Base-by-base conservation (phyloP, 2,113 vertebrate genomes). In the Planiliza haematocheilus region DNA sequence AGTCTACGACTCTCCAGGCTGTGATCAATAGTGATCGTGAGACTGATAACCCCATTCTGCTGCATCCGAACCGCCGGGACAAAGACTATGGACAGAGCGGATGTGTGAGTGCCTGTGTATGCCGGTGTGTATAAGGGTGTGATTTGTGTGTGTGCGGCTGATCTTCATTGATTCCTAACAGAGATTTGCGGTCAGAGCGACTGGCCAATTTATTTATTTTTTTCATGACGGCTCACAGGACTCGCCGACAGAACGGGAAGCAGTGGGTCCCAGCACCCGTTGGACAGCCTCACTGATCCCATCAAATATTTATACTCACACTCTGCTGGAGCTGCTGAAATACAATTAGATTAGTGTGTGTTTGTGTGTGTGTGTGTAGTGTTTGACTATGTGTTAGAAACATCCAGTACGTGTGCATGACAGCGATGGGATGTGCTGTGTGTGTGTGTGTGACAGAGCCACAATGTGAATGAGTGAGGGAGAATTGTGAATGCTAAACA, bases 221-320 rank as follows among this genome's bases (percentile, higher is more conserved):
- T 66, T 82, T 71, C 55, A 70, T 24, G 48, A 38, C 64, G 24
- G 30, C 39, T 77, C 75, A 67, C 17, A 46, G 60, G 61, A 63
- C 77, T 36, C 10, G 1, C 0, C 4, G 50, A 36, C 46, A 39
- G 45, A 84, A 76, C 56, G 51, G 37, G 45, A 65, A 43, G 43
- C 67, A 56, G 46, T 4, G 34, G 60, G 66, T 74, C 74, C 42
- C 74, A 76, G 69, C 58, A 45, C 18, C 65, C 10, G 13, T 50
- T 52, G 70, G 46, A 58, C 62, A 68, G 70, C 48, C 56, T 66
- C 21, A 7, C 58, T 53, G 64, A 61, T 63, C 49, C 49, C 64
- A 82, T 89, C 72, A 88, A 88, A 88, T 88, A 86, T 89, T 88
- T 83, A 85, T 79, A 65, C 68, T 80, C 58, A 66, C 70, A 84